Evolutionary conservation across 2,113 vertebrate species (phyloP).

Genomic region (Herpetotheres cachinnans): DNA sequence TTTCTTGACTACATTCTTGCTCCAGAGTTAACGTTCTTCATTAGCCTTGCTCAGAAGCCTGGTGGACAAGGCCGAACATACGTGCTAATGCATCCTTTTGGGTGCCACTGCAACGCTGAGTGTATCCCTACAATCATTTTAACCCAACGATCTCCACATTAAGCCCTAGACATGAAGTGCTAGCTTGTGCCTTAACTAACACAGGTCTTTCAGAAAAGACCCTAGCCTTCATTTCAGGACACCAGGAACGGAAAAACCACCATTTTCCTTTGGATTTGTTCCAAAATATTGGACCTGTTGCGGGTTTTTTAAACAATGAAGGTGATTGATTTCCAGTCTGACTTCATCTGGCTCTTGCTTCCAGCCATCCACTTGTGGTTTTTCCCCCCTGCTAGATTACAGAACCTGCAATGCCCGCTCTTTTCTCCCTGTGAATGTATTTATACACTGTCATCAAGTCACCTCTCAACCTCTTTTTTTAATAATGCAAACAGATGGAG

Average conservation of each 20-base stretch:
- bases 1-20: not conserved
- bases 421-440: not conserved
- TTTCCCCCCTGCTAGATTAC: not conserved
- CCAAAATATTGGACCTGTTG: not conserved
- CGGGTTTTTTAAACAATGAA: not conserved
- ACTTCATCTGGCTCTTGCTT: conserved; percentile 6
- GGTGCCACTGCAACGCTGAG: not conserved
- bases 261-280: not conserved
- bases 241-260: accelerated
- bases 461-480: conserved; percentile 26
- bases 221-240: not conserved
- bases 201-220: not conserved
- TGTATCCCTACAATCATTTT: not conserved
- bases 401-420: not conserved
- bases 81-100: not conserved
- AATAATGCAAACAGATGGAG: conserved; percentile 48
- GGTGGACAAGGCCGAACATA: not conserved
- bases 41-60: not conserved
- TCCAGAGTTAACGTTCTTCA: not conserved
- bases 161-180: not conserved
- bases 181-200: not conserved
- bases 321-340: conserved; percentile 4
- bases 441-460: conserved; percentile 38
- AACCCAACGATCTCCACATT: not conserved
- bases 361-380: not conserved